Evolutionary conservation across 2,888 invertebrate species (phyloP), one percentile per base, ranked within the genome.

Genomic region (Agrenia bidenticulata): DNA sequence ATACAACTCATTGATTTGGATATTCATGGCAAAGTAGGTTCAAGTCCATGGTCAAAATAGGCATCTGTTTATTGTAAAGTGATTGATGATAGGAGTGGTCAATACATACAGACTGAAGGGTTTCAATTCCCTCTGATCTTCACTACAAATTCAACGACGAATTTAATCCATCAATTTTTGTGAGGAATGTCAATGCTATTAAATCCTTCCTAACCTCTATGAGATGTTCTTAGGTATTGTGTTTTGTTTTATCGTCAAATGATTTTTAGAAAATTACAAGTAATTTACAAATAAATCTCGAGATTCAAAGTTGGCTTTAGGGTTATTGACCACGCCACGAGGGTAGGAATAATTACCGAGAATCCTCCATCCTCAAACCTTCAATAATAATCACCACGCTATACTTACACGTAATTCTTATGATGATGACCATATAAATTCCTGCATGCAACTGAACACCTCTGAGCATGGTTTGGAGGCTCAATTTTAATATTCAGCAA

Each of bases 51-150:
- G 32, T 32, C 32, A 32, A 32, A 32, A 32, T 11, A 11, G 32
- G 32, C 32, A 32, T 41, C 41, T 54, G 56, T 21, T 32, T 32
- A 32, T 32, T 7, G 32, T 17, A 5, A n/a, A 49, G 65, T 73
- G 73, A 73, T 73, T 73, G 72, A 73, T 73, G 73, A 73, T 73
- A 73, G 73, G 73, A 72, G 73, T 73, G 72, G 73, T 63, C 32
- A 32, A 57, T 23, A 32, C 32, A 32, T n/a, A n/a, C 5, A 32
- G 32, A 32, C 32, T 4, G 32, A 7, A 32, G 32, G 32, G 32
- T 7, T 32, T 32, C 32, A 32, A 32, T 32, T 32, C 5, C 5
- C 32, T 32, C 11, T n/a, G n/a, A n/a, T n/a, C n/a, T n/a, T n/a
- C n/a, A n/a, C n/a, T n/a, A n/a, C n/a, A n/a, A n/a, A n/a, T n/a